Percentiles rank a stretch among this genome's conserved stretches.
Evolutionary conservation across 1,140 invertebrate species (phyloP).

Genomic region (Bombus consobrinus): DNA sequence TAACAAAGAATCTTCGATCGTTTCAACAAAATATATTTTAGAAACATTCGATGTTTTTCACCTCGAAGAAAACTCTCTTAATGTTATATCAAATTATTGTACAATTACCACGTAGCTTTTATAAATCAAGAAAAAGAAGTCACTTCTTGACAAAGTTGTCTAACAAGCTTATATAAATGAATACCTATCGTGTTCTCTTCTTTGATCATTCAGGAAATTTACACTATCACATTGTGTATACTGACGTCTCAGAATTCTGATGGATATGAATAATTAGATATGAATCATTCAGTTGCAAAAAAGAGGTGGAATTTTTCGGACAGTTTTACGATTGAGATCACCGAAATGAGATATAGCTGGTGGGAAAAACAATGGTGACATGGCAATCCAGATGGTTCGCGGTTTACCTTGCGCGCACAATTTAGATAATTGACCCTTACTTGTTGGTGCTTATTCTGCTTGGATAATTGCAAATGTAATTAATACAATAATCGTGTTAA

Average conservation of each 20-base stretch:
- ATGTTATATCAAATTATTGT: too few relatives aligned
- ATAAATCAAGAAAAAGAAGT: too few relatives aligned
- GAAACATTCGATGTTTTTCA: too few relatives aligned
- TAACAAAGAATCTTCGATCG: too few relatives aligned
- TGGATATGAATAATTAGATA: not conserved
- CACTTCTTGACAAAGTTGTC: not conserved
- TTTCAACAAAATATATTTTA: too few relatives aligned
- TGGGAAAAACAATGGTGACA: not conserved
- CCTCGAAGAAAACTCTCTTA: too few relatives aligned
- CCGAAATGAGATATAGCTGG: not conserved
- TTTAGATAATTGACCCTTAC: conserved; percentile 20
- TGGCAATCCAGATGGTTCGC: not conserved
- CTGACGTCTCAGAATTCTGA: too few relatives aligned
- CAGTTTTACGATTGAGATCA: conserved; percentile 8
- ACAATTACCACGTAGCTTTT: not conserved
- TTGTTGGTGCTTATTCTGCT: not conserved
- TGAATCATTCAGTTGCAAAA: not conserved
- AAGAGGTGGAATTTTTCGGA: conserved; percentile 13
- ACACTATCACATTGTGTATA: not conserved
- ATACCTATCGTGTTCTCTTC: too few relatives aligned
- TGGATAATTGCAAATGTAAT: conserved; percentile 8
- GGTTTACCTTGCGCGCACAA: not conserved
- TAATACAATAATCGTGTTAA: conserved; percentile 4
- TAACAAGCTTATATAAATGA: not conserved
- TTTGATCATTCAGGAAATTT: not conserved